Evolutionary conservation across 2,797 vertebrate genomes (phyloP), one percentile per base, ranked within the genome.

Genomic region (Pseudochaenichthys georgianus): DNA sequence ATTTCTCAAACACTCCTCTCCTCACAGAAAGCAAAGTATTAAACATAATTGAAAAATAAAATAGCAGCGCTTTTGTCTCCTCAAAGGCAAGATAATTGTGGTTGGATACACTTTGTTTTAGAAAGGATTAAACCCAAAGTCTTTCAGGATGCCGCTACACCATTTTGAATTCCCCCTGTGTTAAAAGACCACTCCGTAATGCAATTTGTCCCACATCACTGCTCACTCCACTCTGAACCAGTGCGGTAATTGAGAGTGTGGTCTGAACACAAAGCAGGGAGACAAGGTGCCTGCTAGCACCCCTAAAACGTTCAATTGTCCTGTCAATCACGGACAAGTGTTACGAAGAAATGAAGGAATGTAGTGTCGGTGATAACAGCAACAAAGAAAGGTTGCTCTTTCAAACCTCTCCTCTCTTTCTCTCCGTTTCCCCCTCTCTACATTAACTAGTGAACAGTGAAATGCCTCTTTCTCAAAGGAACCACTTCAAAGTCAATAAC

Each of bases 401-500:
- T 61, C 34, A 70, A 51, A 55, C 38, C 3, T 0, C 23, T 19
- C 12, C 23, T 0, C 16, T 1, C 50, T 6, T 13, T 15, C 46
- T 31, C 57, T 61, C 45, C 0, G 38, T 53, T 53, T n/a, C 31
- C 8, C 65, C 38, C 13, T 7, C 5, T 73, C 42, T 23, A n/a
- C 55, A 70, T 88, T 84, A 84, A 80, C 75, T 21, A 66, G 66
- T 1, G 9, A 84, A 46, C 65, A 54, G 77, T 85, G 83, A 82
- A 87, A 86, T 23, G 64, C 66, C 51, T 81, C 60, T 50, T 71
- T 78, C 87, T 88, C 84, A 5, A 23, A 80, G 80, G 87, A 84
- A 64, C 74, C 61, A 71, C 89, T 90, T 91, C 88, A 87, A 86
- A 91, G 90, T 80, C 84, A 88, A 78, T 78, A 78, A 75, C 61